These are phyloP conservation scores for Cactoblastis cactorum DNA, from an alignment of 2,888 invertebrate genomes.

Conservation along the genomic window DNA sequence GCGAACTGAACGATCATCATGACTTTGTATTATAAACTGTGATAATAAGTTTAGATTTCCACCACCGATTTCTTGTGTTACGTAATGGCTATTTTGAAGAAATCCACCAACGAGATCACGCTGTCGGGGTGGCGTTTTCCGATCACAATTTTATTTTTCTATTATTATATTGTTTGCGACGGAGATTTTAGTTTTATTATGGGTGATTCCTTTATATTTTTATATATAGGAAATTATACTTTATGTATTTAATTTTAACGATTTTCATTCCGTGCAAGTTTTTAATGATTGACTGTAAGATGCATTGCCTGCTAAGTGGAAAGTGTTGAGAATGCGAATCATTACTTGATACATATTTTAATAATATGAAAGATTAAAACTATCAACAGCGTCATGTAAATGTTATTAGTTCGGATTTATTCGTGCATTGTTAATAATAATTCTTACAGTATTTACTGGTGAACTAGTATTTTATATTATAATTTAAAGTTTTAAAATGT, in stretches of 20 bases:
- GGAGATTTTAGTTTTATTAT: constrained; percentile 58
- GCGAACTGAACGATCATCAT: constrained; percentile 58
- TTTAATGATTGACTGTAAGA: constrained; percentile 62
- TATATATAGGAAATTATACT: constrained; percentile 63
- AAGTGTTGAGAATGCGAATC: constrained; percentile 40
- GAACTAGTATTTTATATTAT: constrained; percentile 47
- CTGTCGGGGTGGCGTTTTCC: constrained; percentile 48
- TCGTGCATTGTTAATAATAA: constrained; percentile 45
- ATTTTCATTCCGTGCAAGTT: constrained; percentile 73
- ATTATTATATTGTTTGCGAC: constrained; percentile 53
- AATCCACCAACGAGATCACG: constrained; percentile 63
- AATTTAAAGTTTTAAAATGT: constrained; percentile 40
- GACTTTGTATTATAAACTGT: constrained; percentile 75
- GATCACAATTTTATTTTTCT: constrained; percentile 69
- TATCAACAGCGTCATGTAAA: constrained; percentile 26
- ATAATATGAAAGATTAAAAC: not conserved
- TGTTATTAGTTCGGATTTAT: constrained; percentile 38
- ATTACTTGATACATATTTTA: constrained; percentile 18
- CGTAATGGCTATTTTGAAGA: constrained; percentile 55
- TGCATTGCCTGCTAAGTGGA: constrained; percentile 55
- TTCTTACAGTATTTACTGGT: constrained; percentile 64
- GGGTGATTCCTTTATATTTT: constrained; percentile 51
- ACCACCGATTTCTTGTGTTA: constrained; percentile 71
- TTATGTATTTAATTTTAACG: constrained; percentile 70
- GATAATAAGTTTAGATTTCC: constrained; percentile 76